Percentiles rank a stretch among this genome's conserved stretches.
Evolutionary conservation across 1,140 invertebrate species (phyloP).

Genomic region (Psix sp.): DNA sequence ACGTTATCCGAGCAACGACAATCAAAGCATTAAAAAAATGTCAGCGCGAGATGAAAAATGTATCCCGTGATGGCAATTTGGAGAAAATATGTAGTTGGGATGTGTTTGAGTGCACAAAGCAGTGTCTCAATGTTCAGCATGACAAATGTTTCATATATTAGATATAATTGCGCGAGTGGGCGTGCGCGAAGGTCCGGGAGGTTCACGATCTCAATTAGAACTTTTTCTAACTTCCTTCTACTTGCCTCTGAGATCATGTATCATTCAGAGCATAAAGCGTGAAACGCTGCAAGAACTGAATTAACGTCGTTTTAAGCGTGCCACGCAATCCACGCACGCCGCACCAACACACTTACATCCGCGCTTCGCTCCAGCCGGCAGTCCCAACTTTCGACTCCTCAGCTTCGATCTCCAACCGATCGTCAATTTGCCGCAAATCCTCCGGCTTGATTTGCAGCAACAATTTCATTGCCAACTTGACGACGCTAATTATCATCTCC

Average conservation of each 20-base stretch:
- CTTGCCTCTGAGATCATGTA: slow-evolving; percentile 18
- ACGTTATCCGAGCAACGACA: too few species aligned
- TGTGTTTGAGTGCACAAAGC: slow-evolving; percentile 10
- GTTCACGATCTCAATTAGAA: slow-evolving; percentile 48
- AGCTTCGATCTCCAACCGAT: too few species aligned
- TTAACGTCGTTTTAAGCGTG: slow-evolving; percentile 37
- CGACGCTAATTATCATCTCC: too few species aligned
- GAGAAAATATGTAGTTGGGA: slow-evolving; percentile 17
- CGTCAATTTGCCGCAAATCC: too few species aligned
- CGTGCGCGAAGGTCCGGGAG: slow-evolving; percentile 28
- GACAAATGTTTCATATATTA: slow-evolving; percentile 34
- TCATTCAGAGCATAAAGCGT: slow-evolving; percentile 63
- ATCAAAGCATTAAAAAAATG: too few species aligned
- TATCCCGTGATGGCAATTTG: slow-evolving; percentile 8
- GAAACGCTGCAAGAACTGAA: slow-evolving; percentile 45
- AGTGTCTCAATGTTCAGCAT: too few species aligned
- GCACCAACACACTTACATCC: not conserved
- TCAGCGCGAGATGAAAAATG: slow-evolving; percentile 1
- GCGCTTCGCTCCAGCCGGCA: slow-evolving; percentile 22
- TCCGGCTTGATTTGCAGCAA: too few species aligned
- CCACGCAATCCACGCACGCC: slow-evolving; percentile 28
- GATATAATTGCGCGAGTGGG: slow-evolving; percentile 27
- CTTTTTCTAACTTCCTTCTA: slow-evolving; percentile 46
- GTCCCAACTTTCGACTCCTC: slow-evolving; percentile 13
- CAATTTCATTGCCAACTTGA: too few species aligned